Conservation (phyloP, 2,797 vertebrate genomes). For the Cheirogaleus major region DNA sequence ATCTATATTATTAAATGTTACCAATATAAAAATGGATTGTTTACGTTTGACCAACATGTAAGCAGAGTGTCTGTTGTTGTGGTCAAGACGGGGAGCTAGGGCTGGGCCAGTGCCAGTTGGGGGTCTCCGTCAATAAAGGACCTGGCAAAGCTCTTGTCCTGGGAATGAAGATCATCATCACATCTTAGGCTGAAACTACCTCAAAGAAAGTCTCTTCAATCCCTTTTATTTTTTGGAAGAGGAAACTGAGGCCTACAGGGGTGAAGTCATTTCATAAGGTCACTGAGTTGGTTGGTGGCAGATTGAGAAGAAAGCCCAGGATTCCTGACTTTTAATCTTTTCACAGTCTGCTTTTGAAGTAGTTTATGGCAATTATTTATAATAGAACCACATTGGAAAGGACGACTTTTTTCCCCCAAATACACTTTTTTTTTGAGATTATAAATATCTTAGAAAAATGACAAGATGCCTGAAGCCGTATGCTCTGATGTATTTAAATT, state of each 20-base stretch:
- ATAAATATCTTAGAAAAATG: constrained; percentile 66
- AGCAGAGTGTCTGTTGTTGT: background rate
- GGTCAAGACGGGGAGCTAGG: background rate
- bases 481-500: constrained; percentile 63
- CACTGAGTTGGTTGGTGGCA: background rate
- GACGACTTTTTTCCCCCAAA: constrained; percentile 17
- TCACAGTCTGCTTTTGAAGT: constrained; percentile 3
- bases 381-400: constrained; percentile 36
- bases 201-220: background rate
- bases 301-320: background rate
- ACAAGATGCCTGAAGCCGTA: constrained; percentile 52
- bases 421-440: constrained; percentile 34
- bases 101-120: background rate
- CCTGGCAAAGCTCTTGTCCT: background rate
- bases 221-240: background rate
- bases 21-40: constrained; percentile 56
- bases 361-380: constrained; percentile 54
- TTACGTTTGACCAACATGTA: constrained; percentile 43
- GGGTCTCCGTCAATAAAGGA: background rate
- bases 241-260: background rate
- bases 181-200: background rate
- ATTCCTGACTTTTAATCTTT: constrained; percentile 4
- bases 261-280: background rate
- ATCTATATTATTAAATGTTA: constrained; percentile 41
- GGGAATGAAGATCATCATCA: background rate